Base-by-base conservation (phyloP, 2,113 vertebrate genomes). In the Lagopus leucura region DNA sequence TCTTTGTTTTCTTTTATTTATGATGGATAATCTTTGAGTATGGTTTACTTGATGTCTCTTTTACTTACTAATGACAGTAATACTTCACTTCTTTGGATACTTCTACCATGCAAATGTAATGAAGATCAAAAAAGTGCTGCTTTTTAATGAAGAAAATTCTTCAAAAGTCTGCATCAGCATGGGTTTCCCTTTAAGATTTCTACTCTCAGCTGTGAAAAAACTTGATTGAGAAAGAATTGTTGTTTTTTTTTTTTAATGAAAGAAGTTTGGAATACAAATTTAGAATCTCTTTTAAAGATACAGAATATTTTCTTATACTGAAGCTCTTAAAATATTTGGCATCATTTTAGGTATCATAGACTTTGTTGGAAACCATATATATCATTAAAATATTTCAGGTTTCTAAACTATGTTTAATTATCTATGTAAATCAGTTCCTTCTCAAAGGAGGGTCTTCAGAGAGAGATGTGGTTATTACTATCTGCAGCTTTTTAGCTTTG, bases 1-100 rank as follows among this genome's bases (percentile, higher is more conserved):
- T 69, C 82, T 90, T 90, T 93, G 81, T 95, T 96, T 96, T 92
- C 88, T 91, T 96, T 96, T 70, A 83, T 94, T 97, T 96, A 90
- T 86, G 65, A 48, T 91, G 83, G 83, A 86, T 96, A 92, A 94
- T 90, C 91, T 94, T 93, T 36, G 83, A 89, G 69, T 93, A 93
- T 88, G 89, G 60, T 69, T 54, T 50, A 86, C 40, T 85, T 89
- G 85, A 95, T 94, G 84, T 67, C 88, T 94, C 78, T 85, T 92
- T 95, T 93, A 74, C 78, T 82, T 92, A 92, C 87, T 94, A 90
- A 95, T 94, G 82, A 69, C 70, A 80, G 73, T 81, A 92, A 89
- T 94, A 80, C 63, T 89, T 86, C 73, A 80, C 34, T 84, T 63
- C 60, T 70, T 88, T 93, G 92, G 96, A 94, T 94, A 50, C 21